Evolutionary conservation across 2,113 vertebrate species (phyloP).

Genomic region (Pomatorhinus ruficollis): DNA sequence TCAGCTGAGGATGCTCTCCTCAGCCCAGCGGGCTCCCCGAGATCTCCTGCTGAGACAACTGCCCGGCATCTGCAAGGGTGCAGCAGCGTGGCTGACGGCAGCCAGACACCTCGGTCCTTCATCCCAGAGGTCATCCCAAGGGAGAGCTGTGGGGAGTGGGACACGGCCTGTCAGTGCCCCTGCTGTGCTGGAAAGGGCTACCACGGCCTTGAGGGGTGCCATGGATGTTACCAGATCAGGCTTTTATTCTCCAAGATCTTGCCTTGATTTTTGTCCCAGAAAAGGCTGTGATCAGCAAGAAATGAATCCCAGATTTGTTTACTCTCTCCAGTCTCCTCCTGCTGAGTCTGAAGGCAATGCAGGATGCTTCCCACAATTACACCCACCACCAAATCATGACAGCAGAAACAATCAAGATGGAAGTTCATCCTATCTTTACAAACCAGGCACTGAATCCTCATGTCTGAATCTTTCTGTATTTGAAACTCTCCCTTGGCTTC

Average conservation of each 20-base stretch:
- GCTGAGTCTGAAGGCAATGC: not conserved
- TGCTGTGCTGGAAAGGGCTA: not conserved
- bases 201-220: accelerated
- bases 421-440: not conserved
- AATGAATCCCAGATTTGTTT: not conserved
- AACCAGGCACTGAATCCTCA: not conserved
- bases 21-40: not conserved
- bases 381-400: not conserved
- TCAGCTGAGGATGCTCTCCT: not conserved
- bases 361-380: not conserved
- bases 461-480: not conserved
- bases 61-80: not conserved
- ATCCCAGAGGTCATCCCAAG: not conserved
- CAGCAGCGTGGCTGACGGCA: not conserved
- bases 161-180: not conserved
- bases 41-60: not conserved
- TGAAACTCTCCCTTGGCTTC: not conserved
- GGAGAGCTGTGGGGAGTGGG: not conserved
- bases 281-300: not conserved
- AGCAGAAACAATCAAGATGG: not conserved
- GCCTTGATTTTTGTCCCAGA: not conserved
- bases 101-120: not conserved
- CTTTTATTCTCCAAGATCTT: not conserved
- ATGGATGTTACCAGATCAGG: not conserved
- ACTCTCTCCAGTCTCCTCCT: not conserved